Percentiles rank a stretch among this genome's conserved stretches.
Evolutionary conservation across 2,113 vertebrate genomes (phyloP).

Genomic region (Indicator maculatus): DNA sequence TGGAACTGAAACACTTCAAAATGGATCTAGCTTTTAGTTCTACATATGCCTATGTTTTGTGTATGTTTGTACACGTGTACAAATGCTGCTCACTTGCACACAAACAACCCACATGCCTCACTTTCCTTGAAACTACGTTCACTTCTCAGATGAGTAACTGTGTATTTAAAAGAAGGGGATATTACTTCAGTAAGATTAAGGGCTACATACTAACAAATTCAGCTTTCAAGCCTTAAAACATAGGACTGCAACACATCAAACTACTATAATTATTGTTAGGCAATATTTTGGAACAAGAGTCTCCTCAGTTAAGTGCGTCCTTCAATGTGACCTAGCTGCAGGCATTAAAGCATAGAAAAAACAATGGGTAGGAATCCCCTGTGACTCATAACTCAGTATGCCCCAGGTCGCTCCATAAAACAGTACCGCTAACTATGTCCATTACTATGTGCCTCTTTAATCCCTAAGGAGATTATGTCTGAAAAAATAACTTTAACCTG

Average conservation of each 20-base stretch:
- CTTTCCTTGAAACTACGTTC: not conserved
- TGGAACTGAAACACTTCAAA: not conserved
- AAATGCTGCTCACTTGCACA: not conserved
- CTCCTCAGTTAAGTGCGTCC: not conserved
- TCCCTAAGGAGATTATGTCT: not conserved
- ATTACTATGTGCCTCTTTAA: not conserved
- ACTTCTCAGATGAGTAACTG: not conserved
- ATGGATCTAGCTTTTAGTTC: not conserved
- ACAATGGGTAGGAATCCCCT: not conserved
- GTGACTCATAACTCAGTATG: not conserved
- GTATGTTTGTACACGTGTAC: rapidly evolving
- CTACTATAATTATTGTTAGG: not conserved
- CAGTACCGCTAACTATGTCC: constrained; percentile 2
- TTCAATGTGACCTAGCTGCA: not conserved
- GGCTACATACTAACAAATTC: not conserved
- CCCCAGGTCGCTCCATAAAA: not conserved
- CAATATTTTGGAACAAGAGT: constrained; percentile 21
- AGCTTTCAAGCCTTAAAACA: not conserved
- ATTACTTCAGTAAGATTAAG: not conserved
- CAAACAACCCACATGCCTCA: not conserved
- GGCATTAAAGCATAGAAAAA: constrained; percentile 2
- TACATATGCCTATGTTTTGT: not conserved
- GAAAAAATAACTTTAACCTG: constrained; percentile 10
- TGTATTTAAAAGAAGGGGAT: not conserved
- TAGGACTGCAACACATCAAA: not conserved